These are phyloP conservation scores for Cariama cristata DNA, from an alignment of 2,113 vertebrate species.

Conservation along the genomic window DNA sequence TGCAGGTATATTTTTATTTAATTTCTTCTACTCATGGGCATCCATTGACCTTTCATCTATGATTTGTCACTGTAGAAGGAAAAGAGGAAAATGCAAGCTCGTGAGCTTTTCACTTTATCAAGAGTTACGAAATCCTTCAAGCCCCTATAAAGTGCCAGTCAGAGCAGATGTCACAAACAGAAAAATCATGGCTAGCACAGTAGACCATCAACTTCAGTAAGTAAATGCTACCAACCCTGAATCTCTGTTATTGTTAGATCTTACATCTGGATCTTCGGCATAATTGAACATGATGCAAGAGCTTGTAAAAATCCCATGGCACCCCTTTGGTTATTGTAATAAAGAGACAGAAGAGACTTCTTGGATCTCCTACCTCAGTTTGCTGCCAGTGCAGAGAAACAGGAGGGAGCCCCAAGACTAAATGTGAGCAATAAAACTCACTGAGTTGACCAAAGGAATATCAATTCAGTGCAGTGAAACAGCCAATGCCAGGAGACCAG, in stretches of 20 bases:
- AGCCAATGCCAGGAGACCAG: not conserved
- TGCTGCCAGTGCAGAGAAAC: not conserved
- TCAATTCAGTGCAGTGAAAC: constrained; percentile 9
- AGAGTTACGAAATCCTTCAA: not conserved
- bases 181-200: not conserved
- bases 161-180: not conserved
- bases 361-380: not conserved
- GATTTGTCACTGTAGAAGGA: not conserved
- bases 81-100: not conserved
- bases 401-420: not conserved
- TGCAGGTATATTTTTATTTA: not conserved
- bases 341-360: not conserved
- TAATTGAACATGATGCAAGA: not conserved
- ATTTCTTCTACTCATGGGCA: not conserved
- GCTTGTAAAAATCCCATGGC: not conserved
- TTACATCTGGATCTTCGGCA: constrained; percentile 15
- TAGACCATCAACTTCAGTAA: not conserved
- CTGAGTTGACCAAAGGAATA: not conserved
- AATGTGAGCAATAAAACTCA: constrained; percentile 33
- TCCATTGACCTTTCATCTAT: not conserved
- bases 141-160: not conserved
- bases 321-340: not conserved
- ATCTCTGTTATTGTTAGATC: not conserved
- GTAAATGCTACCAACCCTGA: not conserved
- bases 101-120: not conserved